These are phyloP conservation scores for Vulpes lagopus DNA, from an alignment of 2,113 vertebrate species.

Conservation along the genomic window DNA sequence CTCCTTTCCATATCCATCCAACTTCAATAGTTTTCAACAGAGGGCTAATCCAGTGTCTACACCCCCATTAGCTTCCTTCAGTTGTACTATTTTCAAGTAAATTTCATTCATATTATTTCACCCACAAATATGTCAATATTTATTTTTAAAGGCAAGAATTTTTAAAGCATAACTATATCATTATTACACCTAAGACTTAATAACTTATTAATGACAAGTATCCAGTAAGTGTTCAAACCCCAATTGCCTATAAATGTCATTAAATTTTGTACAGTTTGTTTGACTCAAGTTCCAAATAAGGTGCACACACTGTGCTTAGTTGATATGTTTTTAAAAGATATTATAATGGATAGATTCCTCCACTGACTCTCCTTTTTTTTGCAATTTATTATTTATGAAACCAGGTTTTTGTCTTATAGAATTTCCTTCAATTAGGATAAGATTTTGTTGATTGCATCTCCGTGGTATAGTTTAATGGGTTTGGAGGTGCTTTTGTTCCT, in stretches of 20 bases:
- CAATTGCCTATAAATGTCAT: neutral
- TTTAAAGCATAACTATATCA: neutral
- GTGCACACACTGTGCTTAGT: neutral
- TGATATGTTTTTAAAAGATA: neutral
- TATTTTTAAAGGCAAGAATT: neutral
- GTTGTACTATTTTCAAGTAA: neutral
- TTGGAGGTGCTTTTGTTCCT: neutral
- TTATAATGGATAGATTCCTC: neutral
- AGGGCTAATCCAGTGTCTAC: too few relatives aligned
- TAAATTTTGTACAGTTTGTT: constrained; percentile 21
- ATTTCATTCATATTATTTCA: neutral
- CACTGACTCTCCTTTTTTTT: neutral
- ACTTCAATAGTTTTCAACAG: neutral
- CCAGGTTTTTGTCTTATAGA: neutral
- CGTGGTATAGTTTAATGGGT: neutral
- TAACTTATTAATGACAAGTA: neutral
- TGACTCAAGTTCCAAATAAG: neutral
- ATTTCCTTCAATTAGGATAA: neutral
- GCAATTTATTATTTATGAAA: neutral
- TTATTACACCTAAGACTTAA: neutral
- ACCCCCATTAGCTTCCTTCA: neutral
- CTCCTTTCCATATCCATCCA: neutral
- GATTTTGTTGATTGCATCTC: neutral
- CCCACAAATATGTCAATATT: neutral
- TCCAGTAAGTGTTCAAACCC: neutral